Percentiles rank a stretch among this genome's conserved stretches.
Evolutionary conservation across 1,140 invertebrate species (phyloP).

Genomic region (Planococcus citri): DNA sequence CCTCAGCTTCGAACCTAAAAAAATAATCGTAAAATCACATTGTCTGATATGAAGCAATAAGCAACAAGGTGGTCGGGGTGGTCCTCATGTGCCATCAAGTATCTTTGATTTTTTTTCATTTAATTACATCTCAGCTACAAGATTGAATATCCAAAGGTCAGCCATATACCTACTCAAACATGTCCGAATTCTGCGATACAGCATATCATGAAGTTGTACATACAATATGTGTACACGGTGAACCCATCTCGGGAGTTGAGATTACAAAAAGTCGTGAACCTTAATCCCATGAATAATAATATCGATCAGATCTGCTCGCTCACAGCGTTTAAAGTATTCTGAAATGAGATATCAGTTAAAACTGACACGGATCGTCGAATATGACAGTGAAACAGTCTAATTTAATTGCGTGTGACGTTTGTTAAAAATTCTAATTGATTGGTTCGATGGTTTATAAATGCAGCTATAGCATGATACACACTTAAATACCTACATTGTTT

Average conservation of each 20-base stretch:
- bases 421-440: conserved; percentile 8
- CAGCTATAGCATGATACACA: background rate
- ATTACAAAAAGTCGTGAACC: background rate
- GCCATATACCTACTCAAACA: too few species aligned
- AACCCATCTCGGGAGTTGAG: background rate
- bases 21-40: too few species aligned
- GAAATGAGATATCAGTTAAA: background rate
- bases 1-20: too few species aligned
- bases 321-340: background rate
- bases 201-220: too few species aligned
- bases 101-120: too few species aligned
- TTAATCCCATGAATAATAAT: background rate
- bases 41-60: too few species aligned
- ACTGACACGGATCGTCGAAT: conserved; percentile 1
- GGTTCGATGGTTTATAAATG: background rate
- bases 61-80: too few species aligned
- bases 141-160: too few species aligned
- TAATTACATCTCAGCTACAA: too few species aligned
- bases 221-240: too few species aligned
- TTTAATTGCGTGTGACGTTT: background rate
- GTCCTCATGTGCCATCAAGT: too few species aligned
- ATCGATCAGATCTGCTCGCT: background rate
- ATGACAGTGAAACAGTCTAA: background rate
- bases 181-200: too few species aligned
- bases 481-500: background rate